phyloP scores from a whole-genome alignment of 2,113 vertebrate genomes.

The Nycticryphes semicollaris region DNA sequence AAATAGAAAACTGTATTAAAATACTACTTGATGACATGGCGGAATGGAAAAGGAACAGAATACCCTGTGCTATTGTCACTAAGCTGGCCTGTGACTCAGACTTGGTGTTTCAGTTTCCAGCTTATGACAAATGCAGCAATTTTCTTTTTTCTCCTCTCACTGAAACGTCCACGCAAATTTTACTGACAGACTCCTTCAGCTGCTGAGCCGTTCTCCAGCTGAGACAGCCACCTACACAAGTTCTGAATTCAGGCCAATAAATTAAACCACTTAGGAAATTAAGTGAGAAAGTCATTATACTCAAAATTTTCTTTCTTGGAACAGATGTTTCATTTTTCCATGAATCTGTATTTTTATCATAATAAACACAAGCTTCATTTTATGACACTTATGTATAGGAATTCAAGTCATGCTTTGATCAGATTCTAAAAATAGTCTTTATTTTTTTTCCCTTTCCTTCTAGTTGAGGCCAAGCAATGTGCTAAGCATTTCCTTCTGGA shows the following conservation, averaged over 20 bases:
- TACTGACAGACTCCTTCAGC: neutral
- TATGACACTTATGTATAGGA: constrained; percentile 67
- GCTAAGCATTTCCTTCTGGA: constrained; percentile 81
- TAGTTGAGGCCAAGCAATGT: constrained; percentile 75
- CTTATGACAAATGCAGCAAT: neutral
- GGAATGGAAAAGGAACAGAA: neutral
- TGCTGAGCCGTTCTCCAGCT: neutral
- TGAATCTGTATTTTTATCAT: constrained; percentile 67
- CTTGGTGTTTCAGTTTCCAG: neutral
- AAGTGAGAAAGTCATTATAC: constrained; percentile 36
- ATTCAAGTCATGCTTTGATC: constrained; percentile 79
- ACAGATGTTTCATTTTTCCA: constrained; percentile 46
- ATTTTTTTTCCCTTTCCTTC: constrained; percentile 42
- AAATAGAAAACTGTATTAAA: neutral
- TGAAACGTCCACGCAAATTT: neutral
- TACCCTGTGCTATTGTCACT: neutral
- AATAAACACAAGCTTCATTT: constrained; percentile 68
- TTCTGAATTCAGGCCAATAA: constrained; percentile 1
- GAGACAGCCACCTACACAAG: constrained; percentile 40
- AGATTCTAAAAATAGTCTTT: constrained; percentile 80
- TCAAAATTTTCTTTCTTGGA: constrained; percentile 25
- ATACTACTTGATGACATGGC: neutral
- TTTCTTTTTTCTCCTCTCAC: neutral
- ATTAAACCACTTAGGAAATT: constrained; percentile 18
- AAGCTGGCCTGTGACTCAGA: neutral